Evolutionary conservation across 2,797 vertebrate genomes (phyloP).

Genomic region (Leptodactylus fallax): DNA sequence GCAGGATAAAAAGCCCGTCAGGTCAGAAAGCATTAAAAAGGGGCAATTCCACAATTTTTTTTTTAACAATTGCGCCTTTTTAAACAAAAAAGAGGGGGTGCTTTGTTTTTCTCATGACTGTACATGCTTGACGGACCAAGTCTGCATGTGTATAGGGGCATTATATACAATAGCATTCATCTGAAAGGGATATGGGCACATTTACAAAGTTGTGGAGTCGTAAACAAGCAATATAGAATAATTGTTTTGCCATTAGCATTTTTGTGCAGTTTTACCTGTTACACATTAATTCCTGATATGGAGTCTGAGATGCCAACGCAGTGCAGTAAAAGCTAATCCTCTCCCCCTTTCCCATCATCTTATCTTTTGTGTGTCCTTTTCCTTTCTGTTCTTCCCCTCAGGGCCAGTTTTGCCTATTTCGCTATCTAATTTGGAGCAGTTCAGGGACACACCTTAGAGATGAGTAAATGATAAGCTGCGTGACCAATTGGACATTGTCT

Average conservation of each 20-base stretch:
- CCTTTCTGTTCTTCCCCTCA: slow-evolving; percentile 56
- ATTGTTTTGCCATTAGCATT: background rate
- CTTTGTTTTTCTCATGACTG: no score
- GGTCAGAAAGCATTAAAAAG: no score
- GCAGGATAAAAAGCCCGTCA: no score
- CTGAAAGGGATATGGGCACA: no score
- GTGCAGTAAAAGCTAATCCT: slow-evolving; percentile 44
- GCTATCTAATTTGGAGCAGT: slow-evolving; percentile 50
- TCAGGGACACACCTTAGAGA: slow-evolving; percentile 55
- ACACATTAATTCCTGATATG: background rate
- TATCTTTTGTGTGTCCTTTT: slow-evolving; percentile 59
- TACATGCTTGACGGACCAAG: no score
- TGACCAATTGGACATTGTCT: slow-evolving; percentile 57
- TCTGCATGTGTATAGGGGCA: no score
- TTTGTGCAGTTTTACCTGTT: background rate
- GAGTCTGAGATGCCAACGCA: background rate
- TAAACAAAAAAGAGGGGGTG: no score
- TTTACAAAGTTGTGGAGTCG: no score
- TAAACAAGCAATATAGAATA: background rate
- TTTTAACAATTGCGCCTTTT: no score
- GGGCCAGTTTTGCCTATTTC: slow-evolving; percentile 37
- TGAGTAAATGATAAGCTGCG: slow-evolving; percentile 55
- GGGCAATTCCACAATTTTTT: no score
- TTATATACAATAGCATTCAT: no score
- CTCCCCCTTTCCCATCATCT: slow-evolving; percentile 42